Conservation (phyloP, 2,797 vertebrate genomes). For the Megaceryle alcyon region DNA sequence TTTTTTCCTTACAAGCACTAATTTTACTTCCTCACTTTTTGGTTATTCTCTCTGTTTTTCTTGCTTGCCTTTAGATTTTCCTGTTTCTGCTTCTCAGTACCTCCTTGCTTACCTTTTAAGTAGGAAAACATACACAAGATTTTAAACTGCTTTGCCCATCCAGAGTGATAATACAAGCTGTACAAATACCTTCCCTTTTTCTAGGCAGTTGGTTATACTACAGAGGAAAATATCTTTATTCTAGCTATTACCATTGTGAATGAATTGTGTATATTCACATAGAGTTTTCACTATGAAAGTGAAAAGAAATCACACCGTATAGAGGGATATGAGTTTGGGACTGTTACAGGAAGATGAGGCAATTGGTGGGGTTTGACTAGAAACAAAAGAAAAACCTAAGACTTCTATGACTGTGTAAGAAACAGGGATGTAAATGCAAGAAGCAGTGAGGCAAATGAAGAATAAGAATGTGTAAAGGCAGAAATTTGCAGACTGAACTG, state of each 20-base stretch:
- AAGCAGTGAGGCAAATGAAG: background rate
- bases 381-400: background rate
- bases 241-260: background rate
- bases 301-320: background rate
- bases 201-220: background rate
- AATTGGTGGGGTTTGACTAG: background rate
- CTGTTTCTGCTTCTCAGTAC: background rate
- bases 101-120: background rate
- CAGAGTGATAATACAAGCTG: background rate
- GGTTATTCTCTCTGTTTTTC: background rate
- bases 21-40: background rate
- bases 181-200: background rate
- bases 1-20: background rate
- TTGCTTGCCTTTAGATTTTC: background rate
- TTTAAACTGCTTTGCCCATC: background rate
- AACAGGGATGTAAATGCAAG: background rate
- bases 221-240: background rate
- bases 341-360: background rate
- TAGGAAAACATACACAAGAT: background rate
- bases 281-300: background rate
- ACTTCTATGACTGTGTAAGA: background rate
- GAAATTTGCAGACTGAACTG: background rate
- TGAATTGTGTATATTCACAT: background rate
- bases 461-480: background rate
- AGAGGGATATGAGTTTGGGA: background rate